Evolutionary conservation across 2,113 vertebrate species (phyloP).

Genomic region (Motacilla tschutschensis): DNA sequence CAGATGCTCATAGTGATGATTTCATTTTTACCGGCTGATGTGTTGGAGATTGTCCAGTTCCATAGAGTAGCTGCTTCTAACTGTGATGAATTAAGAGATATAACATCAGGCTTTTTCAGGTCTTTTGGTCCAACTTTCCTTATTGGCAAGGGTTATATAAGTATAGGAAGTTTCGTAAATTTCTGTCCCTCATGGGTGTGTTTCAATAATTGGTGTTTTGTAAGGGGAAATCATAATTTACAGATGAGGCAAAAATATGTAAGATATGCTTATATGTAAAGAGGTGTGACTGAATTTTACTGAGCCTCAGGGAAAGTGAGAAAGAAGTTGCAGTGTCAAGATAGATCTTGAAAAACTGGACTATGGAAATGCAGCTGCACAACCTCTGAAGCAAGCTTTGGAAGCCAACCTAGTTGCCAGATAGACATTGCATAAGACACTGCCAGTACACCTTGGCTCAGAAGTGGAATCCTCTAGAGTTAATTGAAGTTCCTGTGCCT

Average conservation of each 20-base stretch:
- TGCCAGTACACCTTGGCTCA: not conserved
- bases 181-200: constrained; percentile 20
- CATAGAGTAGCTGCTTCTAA: not conserved
- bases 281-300: constrained; percentile 29
- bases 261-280: not conserved
- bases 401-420: not conserved
- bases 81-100: constrained; percentile 23
- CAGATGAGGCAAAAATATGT: constrained; percentile 23
- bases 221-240: not conserved
- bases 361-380: constrained; percentile 24
- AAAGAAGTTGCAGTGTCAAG: constrained; percentile 1
- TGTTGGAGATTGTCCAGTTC: constrained; percentile 5
- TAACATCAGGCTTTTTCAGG: not conserved
- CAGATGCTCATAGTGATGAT: constrained; percentile 17
- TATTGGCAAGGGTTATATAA: not conserved
- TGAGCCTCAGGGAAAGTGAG: not conserved
- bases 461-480: not conserved
- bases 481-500: not conserved
- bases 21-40: constrained; percentile 14
- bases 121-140: not conserved
- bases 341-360: not conserved
- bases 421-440: not conserved
- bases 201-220: not conserved
- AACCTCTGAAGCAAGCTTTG: not conserved
- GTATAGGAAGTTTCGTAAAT: not conserved